Evolutionary conservation across 2,797 vertebrate genomes (phyloP), one percentile per base, ranked within the genome.

Genomic region (Acanthurus lineatus): DNA sequence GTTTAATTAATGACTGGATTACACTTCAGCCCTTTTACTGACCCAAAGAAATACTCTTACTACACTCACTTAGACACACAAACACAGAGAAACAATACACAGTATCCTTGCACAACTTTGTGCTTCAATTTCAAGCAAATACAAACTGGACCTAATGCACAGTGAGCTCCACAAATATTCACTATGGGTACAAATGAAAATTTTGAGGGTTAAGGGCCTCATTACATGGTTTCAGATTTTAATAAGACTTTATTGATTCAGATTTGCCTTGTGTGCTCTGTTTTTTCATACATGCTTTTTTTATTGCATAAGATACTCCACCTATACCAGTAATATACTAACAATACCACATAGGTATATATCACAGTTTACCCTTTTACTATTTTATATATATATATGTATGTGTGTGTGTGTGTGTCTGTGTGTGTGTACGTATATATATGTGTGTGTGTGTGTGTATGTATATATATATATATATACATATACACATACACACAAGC

Each of bases 1-100:
- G 28, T 93, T 92, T 91, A 92, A 92, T 94, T 93, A 93, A 92
- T 83, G 82, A 86, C 80, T 72, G 83, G 86, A 93, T 89, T 92
- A 90, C 66, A 82, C 68, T 84, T 84, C 66, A 88, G 72, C 83
- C 69, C 47, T 66, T 35, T 73, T 73, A 59, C 82, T 88, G 85
- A 89, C 80, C 79, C 79, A 77, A 78, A 83, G 76, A 81, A 74
- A 76, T 73, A 67, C 45, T 56, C 75, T 54, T 22, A 78, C 69
- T 49, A 48, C 51, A 40, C 47, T 44, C 9, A 64, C 28, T 42
- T 63, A 76, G 0, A 47, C 40, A 54, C 45, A 76, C 64, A 75
- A 63, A 59, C 51, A 54, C 44, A 65, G 75, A 79, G 11, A 14
- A 58, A 66, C 16, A 74, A 19, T 10, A 40, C 14, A 48, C 25